Evolutionary conservation across 2,797 vertebrate genomes (phyloP), one percentile per base, ranked within the genome.

Genomic region (Gadopsis bispinosus): DNA sequence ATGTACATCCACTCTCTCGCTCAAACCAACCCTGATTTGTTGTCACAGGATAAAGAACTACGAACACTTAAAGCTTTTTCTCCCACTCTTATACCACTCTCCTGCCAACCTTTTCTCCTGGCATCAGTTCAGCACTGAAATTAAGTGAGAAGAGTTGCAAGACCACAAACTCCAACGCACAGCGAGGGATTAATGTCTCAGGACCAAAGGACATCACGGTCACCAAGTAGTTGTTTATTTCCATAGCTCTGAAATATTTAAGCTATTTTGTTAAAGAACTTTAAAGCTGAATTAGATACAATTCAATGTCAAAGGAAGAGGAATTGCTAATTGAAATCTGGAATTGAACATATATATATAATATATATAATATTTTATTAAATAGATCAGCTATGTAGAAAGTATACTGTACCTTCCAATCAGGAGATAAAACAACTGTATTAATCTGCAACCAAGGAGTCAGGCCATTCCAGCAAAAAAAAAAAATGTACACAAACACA

Each of bases 71-170:
- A 51, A 26, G 5, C 31, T 19, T 59, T 39, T 55, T 45, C 29
- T 51, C 5, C 5, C 43, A 8, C n/a, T 67, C 20, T 26, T 48
- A 47, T 65, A 64, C 51, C 35, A 66, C 43, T 47, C 26, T n/a
- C 12, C 66, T 80, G 84, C 77, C 78, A 89, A 37, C 68, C 68
- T 61, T 84, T 67, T 62, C 20, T 55, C 55, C 71, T 86, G 83
- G 81, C 83, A 39, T 31, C 20, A 37, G 35, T 75, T 76, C 87
- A 87, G 61, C 16, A 12, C 39, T 73, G 68, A 80, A 84, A 78
- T 78, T 29, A 84, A 81, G 56, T 51, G 55, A 70, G 69, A 55
- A 69, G 26, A 50, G 62, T 83, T 69, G 63, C 7, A 11, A 83
- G 70, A 69, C 64, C 47, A 37, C 73, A 69, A 56, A 54, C 43